A percentile compares a stretch with the other conserved stretches of the same genome.
Evolutionary conservation across 30 jellyfish, hydroid and myxozoan genomes (phyloP).

Genomic region (Aurelia aurita complex sp. Pacific): DNA sequence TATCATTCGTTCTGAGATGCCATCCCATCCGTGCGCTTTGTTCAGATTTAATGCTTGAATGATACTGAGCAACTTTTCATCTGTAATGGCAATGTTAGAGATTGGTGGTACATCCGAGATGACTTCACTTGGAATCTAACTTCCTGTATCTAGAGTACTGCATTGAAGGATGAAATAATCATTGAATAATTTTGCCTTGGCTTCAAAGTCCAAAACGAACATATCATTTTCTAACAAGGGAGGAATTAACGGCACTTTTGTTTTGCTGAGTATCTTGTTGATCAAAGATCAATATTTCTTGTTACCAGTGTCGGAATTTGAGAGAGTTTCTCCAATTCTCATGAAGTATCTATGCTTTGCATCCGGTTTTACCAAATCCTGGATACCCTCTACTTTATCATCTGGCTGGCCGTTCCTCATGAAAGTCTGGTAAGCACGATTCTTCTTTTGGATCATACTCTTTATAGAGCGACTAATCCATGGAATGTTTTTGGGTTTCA

Average conservation of each 20-base stretch:
- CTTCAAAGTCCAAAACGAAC: conserved; percentile 38
- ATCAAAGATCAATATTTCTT: conserved; percentile 53
- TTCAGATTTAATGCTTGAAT: neutral
- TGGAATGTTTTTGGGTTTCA: too few relatives aligned
- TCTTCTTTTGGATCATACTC: too few relatives aligned
- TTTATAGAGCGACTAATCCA: too few relatives aligned
- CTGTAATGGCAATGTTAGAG: too few relatives aligned
- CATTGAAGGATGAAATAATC: conserved; percentile 57
- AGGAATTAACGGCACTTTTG: conserved; percentile 56
- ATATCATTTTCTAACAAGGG: conserved; percentile 49
- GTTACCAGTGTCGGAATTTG: conserved; percentile 31
- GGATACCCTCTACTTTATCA: too few relatives aligned
- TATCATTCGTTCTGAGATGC: conserved; percentile 24
- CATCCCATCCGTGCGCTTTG: conserved; percentile 59
- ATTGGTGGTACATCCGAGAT: too few relatives aligned
- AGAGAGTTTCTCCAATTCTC: neutral
- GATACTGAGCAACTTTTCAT: too few relatives aligned
- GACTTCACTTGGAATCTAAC: conserved; percentile 32
- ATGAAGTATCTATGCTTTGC: too few relatives aligned
- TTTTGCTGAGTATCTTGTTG: conserved; percentile 28
- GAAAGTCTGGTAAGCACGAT: too few relatives aligned
- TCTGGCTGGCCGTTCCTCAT: too few relatives aligned
- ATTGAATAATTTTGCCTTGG: conserved; percentile 49
- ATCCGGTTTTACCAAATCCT: too few relatives aligned
- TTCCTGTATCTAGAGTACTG: conserved; percentile 44